These are phyloP conservation scores for Scomber japonicus DNA, from an alignment of 2,113 vertebrate species.

Conservation along the genomic window DNA sequence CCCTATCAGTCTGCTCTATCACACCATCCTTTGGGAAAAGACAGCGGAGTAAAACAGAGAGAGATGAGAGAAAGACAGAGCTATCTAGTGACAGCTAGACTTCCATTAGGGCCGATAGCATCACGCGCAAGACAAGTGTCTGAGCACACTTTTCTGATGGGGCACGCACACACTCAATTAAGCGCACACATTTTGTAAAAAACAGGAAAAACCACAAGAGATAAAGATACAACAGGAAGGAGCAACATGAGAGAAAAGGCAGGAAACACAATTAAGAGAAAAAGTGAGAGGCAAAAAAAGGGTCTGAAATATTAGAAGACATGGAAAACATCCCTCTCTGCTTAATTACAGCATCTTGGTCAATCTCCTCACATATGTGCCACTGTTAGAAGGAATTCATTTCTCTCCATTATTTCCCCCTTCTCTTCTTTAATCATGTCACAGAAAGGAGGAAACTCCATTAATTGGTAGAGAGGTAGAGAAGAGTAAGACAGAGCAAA, in stretches of 20 bases:
- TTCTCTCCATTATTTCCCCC: background rate
- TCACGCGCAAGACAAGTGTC: conserved; percentile 70
- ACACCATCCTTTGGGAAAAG: conserved; percentile 66
- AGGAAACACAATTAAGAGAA: conserved; percentile 48
- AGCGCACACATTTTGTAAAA: conserved; percentile 17
- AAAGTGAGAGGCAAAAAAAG: conserved; percentile 20
- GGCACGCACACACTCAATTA: conserved; percentile 34
- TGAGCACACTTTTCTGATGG: conserved; percentile 58
- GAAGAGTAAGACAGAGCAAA: too few species aligned
- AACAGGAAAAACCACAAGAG: conserved; percentile 17
- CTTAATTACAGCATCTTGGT: conserved; percentile 48
- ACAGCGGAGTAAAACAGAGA: conserved; percentile 64
- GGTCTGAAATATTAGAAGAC: conserved; percentile 31
- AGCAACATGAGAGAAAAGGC: background rate
- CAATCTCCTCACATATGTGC: conserved; percentile 52
- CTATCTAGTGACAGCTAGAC: conserved; percentile 74
- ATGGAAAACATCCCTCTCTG: conserved; percentile 26
- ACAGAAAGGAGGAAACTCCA: background rate
- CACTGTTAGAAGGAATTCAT: conserved; percentile 49
- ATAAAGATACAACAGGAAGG: conserved; percentile 29
- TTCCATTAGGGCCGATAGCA: conserved; percentile 78
- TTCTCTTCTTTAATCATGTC: conserved; percentile 1
- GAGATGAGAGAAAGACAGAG: conserved; percentile 73
- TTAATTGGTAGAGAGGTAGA: too few species aligned
- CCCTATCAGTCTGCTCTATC: conserved; percentile 75